phyloP scores from a whole-genome alignment of 2,797 vertebrate genomes.

The Kryptopterus vitreolus region DNA sequence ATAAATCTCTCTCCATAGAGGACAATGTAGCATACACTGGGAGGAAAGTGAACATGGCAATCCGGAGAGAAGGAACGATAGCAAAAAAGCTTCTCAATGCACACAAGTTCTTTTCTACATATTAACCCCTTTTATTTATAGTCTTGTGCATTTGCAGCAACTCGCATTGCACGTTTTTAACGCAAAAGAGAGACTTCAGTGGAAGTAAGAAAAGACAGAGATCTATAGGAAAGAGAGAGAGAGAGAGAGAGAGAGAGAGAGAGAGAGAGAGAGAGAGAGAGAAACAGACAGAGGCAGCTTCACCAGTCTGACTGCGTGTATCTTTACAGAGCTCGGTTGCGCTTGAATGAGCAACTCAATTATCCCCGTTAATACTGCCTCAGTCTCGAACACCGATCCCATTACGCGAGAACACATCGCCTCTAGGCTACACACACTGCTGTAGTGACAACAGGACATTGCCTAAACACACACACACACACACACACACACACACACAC shows the following conservation, averaged over 20 bases:
- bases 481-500: slow-evolving; percentile 43
- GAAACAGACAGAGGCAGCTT: slow-evolving; percentile 43
- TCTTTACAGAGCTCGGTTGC: slow-evolving; percentile 66
- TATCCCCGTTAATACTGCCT: slow-evolving; percentile 71
- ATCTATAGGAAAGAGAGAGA: slow-evolving; percentile 15
- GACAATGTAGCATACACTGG: slow-evolving; percentile 45
- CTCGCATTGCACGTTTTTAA: not conserved
- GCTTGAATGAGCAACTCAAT: slow-evolving; percentile 77
- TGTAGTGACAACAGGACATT: slow-evolving; percentile 42
- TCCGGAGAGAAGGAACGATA: slow-evolving; percentile 40
- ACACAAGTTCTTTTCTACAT: not conserved
- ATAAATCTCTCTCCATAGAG: slow-evolving; percentile 57
- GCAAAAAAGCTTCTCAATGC: too few relatives aligned
- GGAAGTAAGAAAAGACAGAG: slow-evolving; percentile 21
- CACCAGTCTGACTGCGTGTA: slow-evolving; percentile 52
- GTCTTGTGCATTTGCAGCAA: slow-evolving; percentile 10
- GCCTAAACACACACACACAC: slow-evolving; percentile 33
- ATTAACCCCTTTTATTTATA: not conserved
- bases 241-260: slow-evolving; percentile 27
- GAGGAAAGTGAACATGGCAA: slow-evolving; percentile 54
- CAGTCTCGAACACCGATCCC: slow-evolving; percentile 64
- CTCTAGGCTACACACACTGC: slow-evolving; percentile 49
- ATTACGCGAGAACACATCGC: slow-evolving; percentile 58
- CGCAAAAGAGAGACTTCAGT: not conserved
- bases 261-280: slow-evolving; percentile 21